Conservation (phyloP, 1,140 invertebrate species). For the Drosophila nasuta region DNA sequence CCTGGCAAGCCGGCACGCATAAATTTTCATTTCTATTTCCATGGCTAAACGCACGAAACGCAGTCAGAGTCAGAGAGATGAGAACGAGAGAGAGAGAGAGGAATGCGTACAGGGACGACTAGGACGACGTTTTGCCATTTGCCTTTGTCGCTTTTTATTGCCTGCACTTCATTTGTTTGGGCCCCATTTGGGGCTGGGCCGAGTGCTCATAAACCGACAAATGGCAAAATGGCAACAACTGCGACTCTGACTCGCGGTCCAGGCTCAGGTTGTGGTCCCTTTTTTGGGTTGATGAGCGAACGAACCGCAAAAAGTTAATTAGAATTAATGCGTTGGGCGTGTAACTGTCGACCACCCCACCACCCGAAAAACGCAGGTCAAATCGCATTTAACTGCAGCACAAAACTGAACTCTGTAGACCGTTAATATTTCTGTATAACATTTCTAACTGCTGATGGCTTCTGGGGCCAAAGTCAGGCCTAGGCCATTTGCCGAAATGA, state of each 20-base stretch:
- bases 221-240: neutral
- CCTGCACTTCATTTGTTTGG: constrained; percentile 81
- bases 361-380: constrained; percentile 44
- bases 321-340: constrained; percentile 76
- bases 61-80: constrained; percentile 10
- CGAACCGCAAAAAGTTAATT: constrained; percentile 80
- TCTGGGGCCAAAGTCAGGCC: constrained; percentile 3
- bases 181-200: constrained; percentile 56
- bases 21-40: constrained; percentile 82
- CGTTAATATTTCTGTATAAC: constrained; percentile 64
- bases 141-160: constrained; percentile 82
- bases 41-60: constrained; percentile 73
- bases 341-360: neutral
- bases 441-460: constrained; percentile 42
- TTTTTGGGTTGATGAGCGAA: constrained; percentile 60
- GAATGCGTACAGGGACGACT: constrained; percentile 24
- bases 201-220: constrained; percentile 65
- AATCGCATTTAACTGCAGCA: constrained; percentile 76
- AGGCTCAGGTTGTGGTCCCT: constrained; percentile 7
- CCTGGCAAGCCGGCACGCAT: constrained; percentile 55
- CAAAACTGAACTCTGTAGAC: constrained; percentile 11
- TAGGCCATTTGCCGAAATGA: constrained; percentile 65
- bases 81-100: constrained; percentile 11
- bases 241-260: neutral
- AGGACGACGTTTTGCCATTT: constrained; percentile 65